Evolutionary conservation across 2,888 invertebrate genomes (phyloP), one percentile per base, ranked within the genome.

Genomic region (Ditula angustiorana): DNA sequence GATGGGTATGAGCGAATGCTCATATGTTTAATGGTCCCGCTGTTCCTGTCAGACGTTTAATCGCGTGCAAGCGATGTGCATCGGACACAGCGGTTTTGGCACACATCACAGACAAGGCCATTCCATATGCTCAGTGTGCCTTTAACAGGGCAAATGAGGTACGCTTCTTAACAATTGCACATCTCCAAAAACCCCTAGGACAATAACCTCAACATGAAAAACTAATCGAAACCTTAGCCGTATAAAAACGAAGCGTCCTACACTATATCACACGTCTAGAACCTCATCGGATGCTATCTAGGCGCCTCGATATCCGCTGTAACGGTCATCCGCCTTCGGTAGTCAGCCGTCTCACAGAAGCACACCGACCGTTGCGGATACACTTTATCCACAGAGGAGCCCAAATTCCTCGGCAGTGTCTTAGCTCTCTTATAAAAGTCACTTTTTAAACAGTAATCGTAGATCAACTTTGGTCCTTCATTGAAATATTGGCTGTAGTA

Each of bases 391-490:
- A 85, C 79, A 2, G 85, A 83, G 0, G 90, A 88, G 10, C 90
- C 88, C 37, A 89, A 70, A 69, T 87, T 89, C 67, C 89, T 81
- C 7, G 92, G 92, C 80, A 92, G 75, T 57, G 92, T 92, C 52
- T 86, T 87, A 1, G 89, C 79, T 73, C 76, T 79, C 53, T 77
- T 85, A 69, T 73, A 79, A 73, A 85, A 82, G 72, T 92, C 92
- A 85, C 90, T 88, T 74, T 92, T 92, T 1, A 90, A 73, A 74
- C 87, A 92, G 55, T 91, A 92, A 61, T 92, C 91, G 53, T 90
- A 92, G 1, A 84, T 80, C 0, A 87, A 41, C 66, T 80, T 87
- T 64, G 88, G 88, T 73, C 77, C 82, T 69, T 90, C 88, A n/a
- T 87, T 81, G 53, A 90, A 89, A 60, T 89, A 88, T 61, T 82